These are phyloP conservation scores for Amphibalanus amphitrite DNA, from an alignment of 1,140 invertebrate genomes.

Conservation along the genomic window DNA sequence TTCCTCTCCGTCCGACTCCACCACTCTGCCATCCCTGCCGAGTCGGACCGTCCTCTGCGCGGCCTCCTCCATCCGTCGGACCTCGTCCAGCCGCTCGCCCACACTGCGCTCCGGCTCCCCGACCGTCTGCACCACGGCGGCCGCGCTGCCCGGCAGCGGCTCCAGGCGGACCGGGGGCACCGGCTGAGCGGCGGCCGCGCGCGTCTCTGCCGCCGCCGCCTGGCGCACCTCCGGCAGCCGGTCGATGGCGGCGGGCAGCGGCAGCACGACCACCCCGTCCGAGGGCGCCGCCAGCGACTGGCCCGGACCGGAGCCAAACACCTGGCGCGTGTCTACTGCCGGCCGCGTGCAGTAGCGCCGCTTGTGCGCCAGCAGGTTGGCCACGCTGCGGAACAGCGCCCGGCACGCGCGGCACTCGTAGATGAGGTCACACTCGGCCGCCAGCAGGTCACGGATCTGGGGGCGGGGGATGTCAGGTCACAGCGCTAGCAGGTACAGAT, in stretches of 20 bases:
- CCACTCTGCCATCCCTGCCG: background rate
- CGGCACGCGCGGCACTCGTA: slow-evolving; percentile 68
- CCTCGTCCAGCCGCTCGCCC: background rate
- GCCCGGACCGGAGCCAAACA: background rate
- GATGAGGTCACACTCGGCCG: slow-evolving; percentile 61
- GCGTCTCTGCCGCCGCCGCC: background rate
- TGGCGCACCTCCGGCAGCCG: background rate
- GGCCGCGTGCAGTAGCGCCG: slow-evolving; percentile 42
- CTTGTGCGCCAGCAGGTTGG: slow-evolving; percentile 70
- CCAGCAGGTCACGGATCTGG: slow-evolving; percentile 36
- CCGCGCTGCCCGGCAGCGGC: background rate
- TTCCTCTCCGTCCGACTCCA: background rate
- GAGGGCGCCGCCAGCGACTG: background rate
- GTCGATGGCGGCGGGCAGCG: background rate
- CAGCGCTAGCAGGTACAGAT: too few species aligned
- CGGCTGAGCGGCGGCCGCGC: too few species aligned
- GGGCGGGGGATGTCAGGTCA: too few species aligned
- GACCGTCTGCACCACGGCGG: background rate
- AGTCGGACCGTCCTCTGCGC: background rate
- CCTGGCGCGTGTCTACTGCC: background rate
- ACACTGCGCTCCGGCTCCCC: background rate
- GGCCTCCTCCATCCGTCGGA: background rate
- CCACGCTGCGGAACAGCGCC: slow-evolving; percentile 62
- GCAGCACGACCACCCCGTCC: background rate
- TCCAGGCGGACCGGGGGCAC: background rate